Evolutionary conservation across 2,888 invertebrate species (phyloP), one percentile per base, ranked within the genome.

Genomic region (Eristalinus sepulchralis): DNA sequence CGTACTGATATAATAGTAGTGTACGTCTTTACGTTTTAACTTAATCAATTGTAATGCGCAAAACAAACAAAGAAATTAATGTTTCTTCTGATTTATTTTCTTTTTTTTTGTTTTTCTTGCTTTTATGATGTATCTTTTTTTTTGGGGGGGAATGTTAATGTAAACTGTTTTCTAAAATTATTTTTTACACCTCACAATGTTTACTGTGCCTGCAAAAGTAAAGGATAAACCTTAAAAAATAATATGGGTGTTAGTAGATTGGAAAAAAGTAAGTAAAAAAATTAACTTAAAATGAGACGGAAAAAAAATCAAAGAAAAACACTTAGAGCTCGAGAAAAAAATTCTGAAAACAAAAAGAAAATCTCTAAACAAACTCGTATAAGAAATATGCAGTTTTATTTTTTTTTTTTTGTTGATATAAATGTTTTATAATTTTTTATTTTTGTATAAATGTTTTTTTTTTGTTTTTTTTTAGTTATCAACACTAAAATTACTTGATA

Each of bases 141-240:
- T 70, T 76, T 55, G n/a, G n/a, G n/a, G n/a, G n/a, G 79, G 55
- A 82, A 79, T 72, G 53, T 79, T 78, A 62, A 76, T 76, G 62
- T 84, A 72, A 75, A 57, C 85, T 75, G 79, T 88, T 85, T 24
- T 89, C 88, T 88, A 89, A 85, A 77, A 64, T 86, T 77, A 84
- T 88, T 88, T 89, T 90, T 89, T 89, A 90, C 90, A 89, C 84
- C 88, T 89, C 86, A 87, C 87, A 83, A 76, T 75, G 85, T 90
- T 92, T 92, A 92, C 92, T 92, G 92, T 92, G 92, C 92, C 92
- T 92, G 92, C 91, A 92, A 92, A 91, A 92, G 92, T 92, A 92
- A 91, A 92, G 92, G 92, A 92, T 92, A 92, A 92, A 92, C 92
- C 92, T 92, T 92, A 92, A 92, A 92, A 92, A 92, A 92, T 92